Conservation (phyloP, 2,113 vertebrate genomes). For the Gallinago media region DNA sequence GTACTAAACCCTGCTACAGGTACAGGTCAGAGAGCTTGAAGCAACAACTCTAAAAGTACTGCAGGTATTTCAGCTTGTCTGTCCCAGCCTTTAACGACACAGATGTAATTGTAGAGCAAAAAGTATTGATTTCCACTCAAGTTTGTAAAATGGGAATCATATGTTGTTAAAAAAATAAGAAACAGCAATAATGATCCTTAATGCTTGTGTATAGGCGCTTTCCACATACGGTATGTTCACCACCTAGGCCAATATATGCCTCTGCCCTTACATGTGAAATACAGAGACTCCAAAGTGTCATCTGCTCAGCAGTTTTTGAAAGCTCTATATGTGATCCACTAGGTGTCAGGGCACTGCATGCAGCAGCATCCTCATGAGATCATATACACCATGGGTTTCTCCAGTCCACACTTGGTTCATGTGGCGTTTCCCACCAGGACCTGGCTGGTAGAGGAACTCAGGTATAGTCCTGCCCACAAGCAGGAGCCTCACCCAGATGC, state of each 20-base stretch:
- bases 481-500: fast-evolving
- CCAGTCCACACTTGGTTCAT: not conserved
- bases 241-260: not conserved
- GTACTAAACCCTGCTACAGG: not conserved
- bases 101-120: not conserved
- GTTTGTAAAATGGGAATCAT: not conserved
- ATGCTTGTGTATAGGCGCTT: not conserved
- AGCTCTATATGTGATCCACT: constrained; percentile 11
- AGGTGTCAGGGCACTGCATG: constrained; percentile 45
- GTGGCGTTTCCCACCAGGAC: not conserved
- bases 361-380: not conserved
- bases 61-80: not conserved
- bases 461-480: not conserved
- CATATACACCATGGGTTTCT: not conserved
- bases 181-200: not conserved
- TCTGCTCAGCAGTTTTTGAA: not conserved
- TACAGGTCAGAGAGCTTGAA: not conserved
- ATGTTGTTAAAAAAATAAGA: not conserved
- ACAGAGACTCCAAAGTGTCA: not conserved
- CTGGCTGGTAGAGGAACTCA: not conserved
- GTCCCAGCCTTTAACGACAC: not conserved
- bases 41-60: not conserved
- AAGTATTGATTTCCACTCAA: not conserved
- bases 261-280: not conserved
- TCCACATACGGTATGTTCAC: not conserved